These are phyloP conservation scores for Odobenus rosmarus DNA, from an alignment of 2,113 vertebrate species.

Conservation along the genomic window DNA sequence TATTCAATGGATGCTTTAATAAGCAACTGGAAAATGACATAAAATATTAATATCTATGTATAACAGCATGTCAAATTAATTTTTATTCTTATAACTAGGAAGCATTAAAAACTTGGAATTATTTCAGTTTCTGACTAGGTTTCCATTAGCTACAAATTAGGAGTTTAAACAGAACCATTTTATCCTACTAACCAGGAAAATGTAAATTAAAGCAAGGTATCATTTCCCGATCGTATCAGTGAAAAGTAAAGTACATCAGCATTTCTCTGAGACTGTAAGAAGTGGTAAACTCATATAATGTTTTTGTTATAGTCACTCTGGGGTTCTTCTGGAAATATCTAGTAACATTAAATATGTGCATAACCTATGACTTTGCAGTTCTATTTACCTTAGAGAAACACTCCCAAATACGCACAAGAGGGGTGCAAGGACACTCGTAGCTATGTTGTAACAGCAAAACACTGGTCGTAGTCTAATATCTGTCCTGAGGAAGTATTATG, in stretches of 20 bases:
- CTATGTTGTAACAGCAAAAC: not conserved
- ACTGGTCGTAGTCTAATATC: not conserved
- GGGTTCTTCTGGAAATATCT: not conserved
- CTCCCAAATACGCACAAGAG: not conserved
- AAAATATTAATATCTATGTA: not conserved
- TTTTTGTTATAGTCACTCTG: not conserved
- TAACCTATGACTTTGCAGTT: not conserved
- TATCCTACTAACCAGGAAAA: constrained; percentile 22
- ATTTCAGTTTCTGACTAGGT: constrained; percentile 10
- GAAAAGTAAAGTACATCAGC: not conserved
- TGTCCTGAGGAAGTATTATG: not conserved
- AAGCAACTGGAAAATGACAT: not conserved
- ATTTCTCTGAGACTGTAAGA: constrained; percentile 9
- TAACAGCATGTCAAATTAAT: constrained; percentile 6
- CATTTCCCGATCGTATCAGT: not conserved
- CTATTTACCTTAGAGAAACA: constrained; percentile 20
- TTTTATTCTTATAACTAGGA: constrained; percentile 42
- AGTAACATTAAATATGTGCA: not conserved
- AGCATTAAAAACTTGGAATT: constrained; percentile 35
- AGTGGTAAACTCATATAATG: not conserved
- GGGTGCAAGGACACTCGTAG: not conserved
- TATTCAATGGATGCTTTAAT: not conserved
- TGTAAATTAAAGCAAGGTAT: constrained; percentile 28
- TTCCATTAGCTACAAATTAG: constrained; percentile 10
- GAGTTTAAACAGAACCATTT: not conserved